These are phyloP conservation scores for Brachycybe producta DNA, from an alignment of 2,888 invertebrate species.

Conservation along the genomic window DNA sequence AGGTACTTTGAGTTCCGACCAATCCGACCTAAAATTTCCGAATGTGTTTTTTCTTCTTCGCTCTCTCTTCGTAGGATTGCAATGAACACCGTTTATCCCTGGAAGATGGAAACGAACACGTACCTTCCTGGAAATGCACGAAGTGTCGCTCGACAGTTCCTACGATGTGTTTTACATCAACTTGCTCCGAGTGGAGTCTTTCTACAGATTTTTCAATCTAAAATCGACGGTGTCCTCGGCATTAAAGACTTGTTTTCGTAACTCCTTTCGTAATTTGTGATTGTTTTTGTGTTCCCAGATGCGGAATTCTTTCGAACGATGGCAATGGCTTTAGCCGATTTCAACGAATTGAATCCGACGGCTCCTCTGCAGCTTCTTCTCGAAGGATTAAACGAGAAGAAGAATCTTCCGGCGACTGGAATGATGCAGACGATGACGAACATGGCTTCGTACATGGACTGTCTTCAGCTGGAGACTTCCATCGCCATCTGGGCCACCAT, in stretches of 20 bases:
- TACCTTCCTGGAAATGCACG: conserved; percentile 88
- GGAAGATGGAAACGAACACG: conserved; percentile 75
- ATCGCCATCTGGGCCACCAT: conserved; percentile 64
- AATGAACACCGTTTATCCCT: conserved; percentile 64
- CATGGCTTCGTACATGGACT: conserved; percentile 84
- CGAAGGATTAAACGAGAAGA: conserved; percentile 66
- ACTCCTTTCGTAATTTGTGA: background rate
- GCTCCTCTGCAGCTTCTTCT: conserved; percentile 82
- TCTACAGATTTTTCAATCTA: conserved; percentile 83
- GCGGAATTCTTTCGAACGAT: conserved; percentile 87
- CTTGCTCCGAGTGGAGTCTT: conserved; percentile 94
- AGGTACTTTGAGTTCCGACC: conserved; percentile 46
- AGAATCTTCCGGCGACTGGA: conserved; percentile 54
- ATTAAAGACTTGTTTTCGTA: background rate
- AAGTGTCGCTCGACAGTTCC: conserved; percentile 91
- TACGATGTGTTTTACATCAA: conserved; percentile 91
- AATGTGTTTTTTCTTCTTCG: too few species aligned
- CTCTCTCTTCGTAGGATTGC: conserved; percentile 38
- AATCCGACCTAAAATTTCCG: background rate
- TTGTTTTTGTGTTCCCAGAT: conserved; percentile 28
- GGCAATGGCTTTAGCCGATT: conserved; percentile 83
- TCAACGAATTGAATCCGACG: conserved; percentile 87
- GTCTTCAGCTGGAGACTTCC: conserved; percentile 65
- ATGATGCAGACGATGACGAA: conserved; percentile 73
- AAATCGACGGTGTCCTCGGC: conserved; percentile 78